A percentile compares a stretch with the other conserved stretches of the same genome.
phyloP scores from a whole-genome alignment of 1,140 invertebrate species.

The Triops cancriformis region DNA sequence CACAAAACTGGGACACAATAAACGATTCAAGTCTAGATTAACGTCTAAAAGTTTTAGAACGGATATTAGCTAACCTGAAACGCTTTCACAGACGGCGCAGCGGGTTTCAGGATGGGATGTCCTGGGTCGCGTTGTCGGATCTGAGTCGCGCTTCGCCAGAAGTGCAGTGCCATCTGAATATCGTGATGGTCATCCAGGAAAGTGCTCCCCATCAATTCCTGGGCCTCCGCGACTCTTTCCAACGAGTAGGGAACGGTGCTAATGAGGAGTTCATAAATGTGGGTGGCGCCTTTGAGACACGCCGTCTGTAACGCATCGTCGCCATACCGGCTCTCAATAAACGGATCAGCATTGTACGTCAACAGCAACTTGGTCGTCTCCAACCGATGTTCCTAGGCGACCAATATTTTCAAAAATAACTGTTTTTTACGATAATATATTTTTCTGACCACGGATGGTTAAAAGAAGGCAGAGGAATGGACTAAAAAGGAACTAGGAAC shows the following conservation, averaged over 20 bases:
- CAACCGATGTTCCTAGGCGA: constrained; percentile 48
- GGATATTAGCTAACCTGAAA: not conserved
- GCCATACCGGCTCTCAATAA: constrained; percentile 64
- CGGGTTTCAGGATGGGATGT: constrained; percentile 25
- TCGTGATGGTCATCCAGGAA: constrained; percentile 57
- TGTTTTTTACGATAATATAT: not conserved
- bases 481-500: not conserved
- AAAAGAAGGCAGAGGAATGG: too few species aligned
- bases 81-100: constrained; percentile 17
- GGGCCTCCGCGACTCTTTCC: constrained; percentile 65
- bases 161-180: constrained; percentile 37
- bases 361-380: constrained; percentile 76
- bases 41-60: not conserved
- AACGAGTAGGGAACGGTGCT: constrained; percentile 51
- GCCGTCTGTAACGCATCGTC: constrained; percentile 87
- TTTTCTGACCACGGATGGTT: too few species aligned
- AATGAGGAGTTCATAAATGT: constrained; percentile 69
- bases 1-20: too few species aligned
- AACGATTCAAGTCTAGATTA: too few species aligned
- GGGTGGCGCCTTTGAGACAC: constrained; percentile 73
- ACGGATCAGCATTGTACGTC: constrained; percentile 67
- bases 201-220: constrained; percentile 74
- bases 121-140: constrained; percentile 40
- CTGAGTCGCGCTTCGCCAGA: constrained; percentile 55
- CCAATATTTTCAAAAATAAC: not conserved